Base-by-base conservation (phyloP, 1,140 invertebrate species). In the Papilio glaucus region DNA sequence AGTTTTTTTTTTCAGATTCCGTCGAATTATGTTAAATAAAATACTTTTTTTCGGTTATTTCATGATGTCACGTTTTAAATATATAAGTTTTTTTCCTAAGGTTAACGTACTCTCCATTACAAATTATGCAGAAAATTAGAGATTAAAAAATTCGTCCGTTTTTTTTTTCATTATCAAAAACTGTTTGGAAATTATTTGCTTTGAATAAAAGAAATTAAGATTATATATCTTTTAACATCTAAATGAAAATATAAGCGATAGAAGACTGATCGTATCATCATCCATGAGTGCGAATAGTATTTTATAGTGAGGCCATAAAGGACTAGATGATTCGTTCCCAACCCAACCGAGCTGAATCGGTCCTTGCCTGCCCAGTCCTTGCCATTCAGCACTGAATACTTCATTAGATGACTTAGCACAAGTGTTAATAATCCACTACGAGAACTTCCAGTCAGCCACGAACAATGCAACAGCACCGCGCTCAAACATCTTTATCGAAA, bases 361-460 rank as follows among this genome's bases (percentile, higher is more conserved):
- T 74, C n/a, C n/a, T n/a, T n/a, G n/a, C 67, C 71, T 71, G 69
- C n/a, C 61, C 53, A 72, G 77, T 74, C 41, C 79, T 71, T 74
- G 80, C 73, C n/a, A 78, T 81, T 80, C 80, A 75, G 71, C 72
- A 74, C 78, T 89, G 87, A 89, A 91, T 91, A 85, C 86, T 89
- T 91, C 86, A 91, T 91, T 87, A 91, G 85, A 84, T 91, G 87
- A 91, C 86, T 86, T 75, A 81, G 83, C 86, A 82, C 67, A 87
- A 82, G 73, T 80, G 81, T 78, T 84, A 84, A 85, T 88, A 86
- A 84, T 53, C 13, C 65, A 29, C 42, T 29, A 49, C 37, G 7
- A 37, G 61, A 69, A 69, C 13, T 49, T 15, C 62, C 7, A 65
- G 37, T 65, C 62, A 65, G 33, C 29, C 39, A 53, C 42, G 41